Evolutionary conservation across 2,888 invertebrate species (phyloP).

Genomic region (Cheilosia impressa): DNA sequence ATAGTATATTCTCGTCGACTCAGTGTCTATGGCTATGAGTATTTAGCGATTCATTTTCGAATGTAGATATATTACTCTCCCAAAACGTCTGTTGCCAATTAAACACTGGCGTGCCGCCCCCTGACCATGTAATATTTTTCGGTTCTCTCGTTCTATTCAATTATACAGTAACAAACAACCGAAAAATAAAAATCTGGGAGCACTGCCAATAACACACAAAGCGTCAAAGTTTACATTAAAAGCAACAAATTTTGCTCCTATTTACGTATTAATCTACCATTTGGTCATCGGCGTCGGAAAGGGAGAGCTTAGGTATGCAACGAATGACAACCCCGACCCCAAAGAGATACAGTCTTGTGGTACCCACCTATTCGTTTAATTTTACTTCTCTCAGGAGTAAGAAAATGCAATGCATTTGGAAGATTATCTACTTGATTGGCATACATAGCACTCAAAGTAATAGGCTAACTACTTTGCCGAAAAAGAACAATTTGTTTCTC

Average conservation of each 20-base stretch:
- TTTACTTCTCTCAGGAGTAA: too few species aligned
- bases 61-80: neutral
- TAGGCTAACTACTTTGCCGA: too few species aligned
- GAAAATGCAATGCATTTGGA: too few species aligned
- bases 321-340: neutral
- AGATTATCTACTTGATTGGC: too few species aligned
- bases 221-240: neutral
- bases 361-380: too few species aligned
- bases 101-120: constrained; percentile 19
- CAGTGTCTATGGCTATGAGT: constrained; percentile 12
- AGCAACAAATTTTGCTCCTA: constrained; percentile 23
- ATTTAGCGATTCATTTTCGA: neutral
- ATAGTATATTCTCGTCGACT: neutral
- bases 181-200: constrained; percentile 17
- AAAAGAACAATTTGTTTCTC: too few species aligned
- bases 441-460: too few species aligned
- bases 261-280: neutral
- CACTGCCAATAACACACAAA: constrained; percentile 27
- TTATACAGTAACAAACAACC: neutral
- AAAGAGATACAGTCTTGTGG: neutral
- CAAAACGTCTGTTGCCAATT: constrained; percentile 27
- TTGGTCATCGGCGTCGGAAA: constrained; percentile 10
- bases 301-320: constrained; percentile 5
- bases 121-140: constrained; percentile 37
- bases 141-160: constrained; percentile 23